A percentile compares a stretch with the other conserved stretches of the same genome.
Conservation (phyloP, 2,888 invertebrate genomes). For the Gortyna flavago region DNA sequence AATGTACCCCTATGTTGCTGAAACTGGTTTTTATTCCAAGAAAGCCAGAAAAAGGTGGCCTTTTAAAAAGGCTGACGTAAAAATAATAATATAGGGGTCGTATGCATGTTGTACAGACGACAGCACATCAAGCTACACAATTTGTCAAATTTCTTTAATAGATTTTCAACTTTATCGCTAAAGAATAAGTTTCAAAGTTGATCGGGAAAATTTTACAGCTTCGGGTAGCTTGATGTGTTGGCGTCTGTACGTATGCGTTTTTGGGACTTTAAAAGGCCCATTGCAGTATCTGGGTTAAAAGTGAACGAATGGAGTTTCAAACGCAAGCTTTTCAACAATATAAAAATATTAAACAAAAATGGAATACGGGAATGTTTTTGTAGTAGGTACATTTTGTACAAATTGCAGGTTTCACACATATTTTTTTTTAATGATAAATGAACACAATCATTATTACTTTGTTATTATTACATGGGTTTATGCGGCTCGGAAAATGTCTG, state of each 20-base stretch:
- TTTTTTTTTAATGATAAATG: conserved; percentile 2
- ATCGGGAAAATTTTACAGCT: background rate
- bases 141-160: background rate
- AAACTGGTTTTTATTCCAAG: no score
- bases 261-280: background rate
- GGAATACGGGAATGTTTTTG: conserved; percentile 50
- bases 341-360: conserved; percentile 36
- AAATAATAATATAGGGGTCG: no score
- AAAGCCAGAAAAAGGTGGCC: no score
- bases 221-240: background rate
- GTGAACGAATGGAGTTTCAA: conserved; percentile 28
- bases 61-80: no score
- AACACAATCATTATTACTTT: conserved; percentile 9
- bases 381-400: conserved; percentile 50
- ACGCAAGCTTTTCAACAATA: conserved; percentile 2
- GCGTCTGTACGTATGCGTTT: background rate
- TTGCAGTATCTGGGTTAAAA: background rate
- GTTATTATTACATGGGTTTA: background rate
- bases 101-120: no score
- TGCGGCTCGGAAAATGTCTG: conserved; percentile 14
- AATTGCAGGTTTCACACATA: conserved; percentile 15
- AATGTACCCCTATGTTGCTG: no score
- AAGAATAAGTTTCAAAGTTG: background rate
- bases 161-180: background rate
- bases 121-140: no score